Conservation (phyloP, 2,888 invertebrate species). For the Xestia xanthographa region DNA sequence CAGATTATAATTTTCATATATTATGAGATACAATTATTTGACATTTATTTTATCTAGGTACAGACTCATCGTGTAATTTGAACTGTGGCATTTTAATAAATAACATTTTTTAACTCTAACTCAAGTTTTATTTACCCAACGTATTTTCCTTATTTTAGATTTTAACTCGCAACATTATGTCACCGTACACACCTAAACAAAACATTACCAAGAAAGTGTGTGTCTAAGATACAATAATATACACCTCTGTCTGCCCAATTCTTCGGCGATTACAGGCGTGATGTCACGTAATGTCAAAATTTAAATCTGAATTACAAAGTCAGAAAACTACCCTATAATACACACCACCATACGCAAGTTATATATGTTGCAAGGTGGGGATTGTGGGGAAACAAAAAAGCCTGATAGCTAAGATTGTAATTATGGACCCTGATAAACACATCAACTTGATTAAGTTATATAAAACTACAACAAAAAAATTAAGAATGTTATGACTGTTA, state of each 20-base stretch:
- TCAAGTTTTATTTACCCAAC: slow-evolving; percentile 25
- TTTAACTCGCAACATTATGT: neutral
- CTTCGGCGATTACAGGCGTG: neutral
- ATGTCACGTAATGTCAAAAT: neutral
- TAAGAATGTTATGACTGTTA: neutral
- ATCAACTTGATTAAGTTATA: no score
- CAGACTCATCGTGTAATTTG: slow-evolving; percentile 74
- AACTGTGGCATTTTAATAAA: slow-evolving; percentile 77
- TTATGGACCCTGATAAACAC: no score
- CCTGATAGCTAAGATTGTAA: neutral
- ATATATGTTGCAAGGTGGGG: no score
- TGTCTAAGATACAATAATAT: neutral
- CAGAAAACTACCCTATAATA: neutral
- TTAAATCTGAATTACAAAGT: neutral
- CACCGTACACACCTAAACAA: neutral
- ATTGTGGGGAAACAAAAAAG: no score
- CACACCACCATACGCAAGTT: no score
- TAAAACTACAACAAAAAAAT: neutral
- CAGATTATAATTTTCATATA: slow-evolving; percentile 59
- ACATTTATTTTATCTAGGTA: slow-evolving; percentile 73
- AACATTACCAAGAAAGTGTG: neutral
- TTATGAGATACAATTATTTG: slow-evolving; percentile 55
- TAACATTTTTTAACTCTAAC: slow-evolving; percentile 68
- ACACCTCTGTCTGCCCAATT: neutral
- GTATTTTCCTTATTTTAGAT: neutral